Evolutionary conservation across 2,113 vertebrate species (phyloP), one percentile per base, ranked within the genome.

Genomic region (Raja brachyura): DNA sequence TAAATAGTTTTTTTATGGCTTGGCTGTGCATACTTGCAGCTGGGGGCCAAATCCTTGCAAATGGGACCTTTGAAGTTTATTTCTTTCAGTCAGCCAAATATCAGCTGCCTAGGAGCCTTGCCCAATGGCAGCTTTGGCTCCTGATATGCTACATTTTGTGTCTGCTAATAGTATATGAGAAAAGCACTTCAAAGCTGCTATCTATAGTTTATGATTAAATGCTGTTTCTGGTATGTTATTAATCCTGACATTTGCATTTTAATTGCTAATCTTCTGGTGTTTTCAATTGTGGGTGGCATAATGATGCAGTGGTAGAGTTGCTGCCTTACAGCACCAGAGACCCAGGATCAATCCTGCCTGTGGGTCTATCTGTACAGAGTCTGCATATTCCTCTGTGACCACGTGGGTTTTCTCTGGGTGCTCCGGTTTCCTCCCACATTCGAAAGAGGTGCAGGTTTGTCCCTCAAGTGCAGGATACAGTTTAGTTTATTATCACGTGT

Each of bases 1-100:
- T 93, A 93, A 94, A 94, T 93, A 93, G 70, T 94, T 90, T 0
- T 94, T 94, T 92, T 94, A 93, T 94, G 93, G 22, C 31, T 68
- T 94, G 81, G 93, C 48, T 94, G 93, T 75, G n/a, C 28, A n/a
- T 95, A 94, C 94, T 94, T 95, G 85, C 94, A 96, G 93, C 94
- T 95, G 94, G 93, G 94, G 88, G 94, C 93, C 93, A 94, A 94
- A 93, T 63, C 8, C 85, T 94, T 81, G 93, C 68, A 20, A 93
- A 94, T 66, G 93, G 93, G 22, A 75, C 54, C 94, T 96, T 61
- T 95, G 94, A 96, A 95, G 93, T 95, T 0, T 63, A 95, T 93
- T 93, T 10, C 0, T 63, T 63, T 48, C 94, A 94, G 94, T 93
- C 94, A 95, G 94, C 93, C 93, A 93, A 94, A 93, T 93, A 31